Evolutionary conservation across 1,140 invertebrate species (phyloP).

Genomic region (Trigoniulus corallinus): DNA sequence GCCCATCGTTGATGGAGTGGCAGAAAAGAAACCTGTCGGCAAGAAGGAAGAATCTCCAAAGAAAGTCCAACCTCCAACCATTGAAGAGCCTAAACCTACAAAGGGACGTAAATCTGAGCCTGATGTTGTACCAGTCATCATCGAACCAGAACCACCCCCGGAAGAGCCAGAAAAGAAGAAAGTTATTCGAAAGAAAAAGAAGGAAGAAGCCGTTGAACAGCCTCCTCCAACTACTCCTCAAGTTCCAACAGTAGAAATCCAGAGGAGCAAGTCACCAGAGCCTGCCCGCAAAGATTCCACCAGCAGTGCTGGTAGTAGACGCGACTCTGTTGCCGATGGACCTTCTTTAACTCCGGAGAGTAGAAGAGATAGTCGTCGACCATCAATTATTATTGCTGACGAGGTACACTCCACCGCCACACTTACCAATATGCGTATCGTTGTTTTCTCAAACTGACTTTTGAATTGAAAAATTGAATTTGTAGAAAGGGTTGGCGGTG

Average conservation of each 20-base stretch:
- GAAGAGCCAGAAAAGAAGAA: slow-evolving; percentile 13
- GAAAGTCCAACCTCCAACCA: slow-evolving; percentile 14
- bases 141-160: slow-evolving; percentile 9
- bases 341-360: slow-evolving; percentile 30
- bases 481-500: slow-evolving; percentile 18
- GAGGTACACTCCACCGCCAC: slow-evolving; percentile 76
- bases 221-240: slow-evolving; percentile 6
- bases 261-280: slow-evolving; percentile 50
- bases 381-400: slow-evolving; percentile 78
- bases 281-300: slow-evolving; percentile 45
- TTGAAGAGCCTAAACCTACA: slow-evolving; percentile 9
- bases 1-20: background rate
- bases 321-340: slow-evolving; percentile 67
- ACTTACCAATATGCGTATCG: slow-evolving; percentile 10
- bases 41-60: slow-evolving; percentile 7
- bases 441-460: too few species aligned
- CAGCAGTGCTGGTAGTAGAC: slow-evolving; percentile 41
- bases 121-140: slow-evolving; percentile 13
- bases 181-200: slow-evolving; percentile 18
- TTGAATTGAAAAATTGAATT: slow-evolving; percentile 4
- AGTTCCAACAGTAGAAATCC: slow-evolving; percentile 49
- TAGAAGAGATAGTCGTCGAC: slow-evolving; percentile 49
- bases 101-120: slow-evolving; percentile 11
- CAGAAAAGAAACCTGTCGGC: slow-evolving; percentile 1
- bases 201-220: slow-evolving; percentile 13